Conservation (phyloP, 1,140 invertebrate genomes). For the Antheraea pernyi region DNA sequence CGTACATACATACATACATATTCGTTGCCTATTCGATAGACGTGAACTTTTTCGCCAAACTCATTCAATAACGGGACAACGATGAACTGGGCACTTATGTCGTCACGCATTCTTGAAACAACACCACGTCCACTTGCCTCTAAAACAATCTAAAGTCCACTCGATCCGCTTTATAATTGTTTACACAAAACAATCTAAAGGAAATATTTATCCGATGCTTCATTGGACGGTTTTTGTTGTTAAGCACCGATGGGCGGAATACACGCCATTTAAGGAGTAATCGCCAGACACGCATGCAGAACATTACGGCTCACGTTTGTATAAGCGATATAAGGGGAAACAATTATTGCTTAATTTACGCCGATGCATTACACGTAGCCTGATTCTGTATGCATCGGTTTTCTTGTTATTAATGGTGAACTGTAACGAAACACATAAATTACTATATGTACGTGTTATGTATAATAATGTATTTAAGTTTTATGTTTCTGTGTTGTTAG, state of each 20-base stretch:
- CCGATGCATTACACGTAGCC: neutral
- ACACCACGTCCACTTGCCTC: neutral
- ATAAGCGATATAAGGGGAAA: constrained; percentile 4
- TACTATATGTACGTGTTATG: neutral
- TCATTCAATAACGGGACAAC: constrained; percentile 3
- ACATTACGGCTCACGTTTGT: constrained; percentile 3
- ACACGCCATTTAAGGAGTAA: constrained; percentile 5
- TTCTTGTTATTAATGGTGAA: neutral
- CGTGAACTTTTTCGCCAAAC: constrained; percentile 6
- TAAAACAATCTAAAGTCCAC: neutral
- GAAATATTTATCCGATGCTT: constrained; percentile 40
- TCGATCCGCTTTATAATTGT: neutral
- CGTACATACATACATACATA: neutral
- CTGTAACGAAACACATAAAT: neutral
- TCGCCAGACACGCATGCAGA: neutral
- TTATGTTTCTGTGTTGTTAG: neutral
- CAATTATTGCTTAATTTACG: constrained; percentile 9
- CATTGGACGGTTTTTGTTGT: neutral
- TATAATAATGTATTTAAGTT: neutral
- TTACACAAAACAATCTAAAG: neutral
- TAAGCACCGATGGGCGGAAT: neutral
- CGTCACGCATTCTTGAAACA: neutral
- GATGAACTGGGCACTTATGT: neutral
- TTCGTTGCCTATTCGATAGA: neutral
- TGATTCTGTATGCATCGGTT: neutral